These are phyloP conservation scores for Sphaerodactylus townsendi DNA, from an alignment of 2,113 vertebrate species.

Conservation along the genomic window DNA sequence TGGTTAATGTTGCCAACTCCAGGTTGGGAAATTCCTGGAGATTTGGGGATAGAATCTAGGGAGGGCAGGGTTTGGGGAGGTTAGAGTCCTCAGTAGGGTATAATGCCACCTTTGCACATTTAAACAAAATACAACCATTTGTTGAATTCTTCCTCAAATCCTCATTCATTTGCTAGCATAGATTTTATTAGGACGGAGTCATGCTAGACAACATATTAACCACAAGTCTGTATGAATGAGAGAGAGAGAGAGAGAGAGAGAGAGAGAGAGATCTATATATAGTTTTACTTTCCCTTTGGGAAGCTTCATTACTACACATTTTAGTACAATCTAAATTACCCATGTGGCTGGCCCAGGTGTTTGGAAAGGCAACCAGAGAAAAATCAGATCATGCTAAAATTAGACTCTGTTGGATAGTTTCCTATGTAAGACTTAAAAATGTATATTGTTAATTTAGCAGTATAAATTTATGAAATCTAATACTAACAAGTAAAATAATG, in stretches of 20 bases:
- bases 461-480: slow-evolving; percentile 62
- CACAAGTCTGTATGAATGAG: slow-evolving; percentile 28
- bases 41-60: too few species aligned
- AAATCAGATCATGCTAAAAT: slow-evolving; percentile 74
- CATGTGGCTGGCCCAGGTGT: slow-evolving; percentile 73
- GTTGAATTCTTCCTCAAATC: not conserved
- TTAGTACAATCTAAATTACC: slow-evolving; percentile 76
- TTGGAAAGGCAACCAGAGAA: slow-evolving; percentile 70
- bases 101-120: not conserved
- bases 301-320: slow-evolving; percentile 77
- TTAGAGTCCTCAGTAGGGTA: too few species aligned
- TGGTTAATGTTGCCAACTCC: too few species aligned
- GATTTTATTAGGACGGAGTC: slow-evolving; percentile 50
- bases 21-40: too few species aligned
- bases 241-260: slow-evolving; percentile 11
- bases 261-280: slow-evolving; percentile 54
- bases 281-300: slow-evolving; percentile 65
- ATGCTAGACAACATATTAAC: slow-evolving; percentile 57
- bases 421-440: slow-evolving; percentile 69
- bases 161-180: slow-evolving; percentile 35
- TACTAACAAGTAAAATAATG: slow-evolving; percentile 32
- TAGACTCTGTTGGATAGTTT: slow-evolving; percentile 66
- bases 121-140: not conserved
- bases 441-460: slow-evolving; percentile 69
- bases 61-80: too few species aligned